Percentiles rank a stretch among this genome's conserved stretches.
Conservation (phyloP, 2,113 vertebrate genomes). For the Atlantisia rogersi region DNA sequence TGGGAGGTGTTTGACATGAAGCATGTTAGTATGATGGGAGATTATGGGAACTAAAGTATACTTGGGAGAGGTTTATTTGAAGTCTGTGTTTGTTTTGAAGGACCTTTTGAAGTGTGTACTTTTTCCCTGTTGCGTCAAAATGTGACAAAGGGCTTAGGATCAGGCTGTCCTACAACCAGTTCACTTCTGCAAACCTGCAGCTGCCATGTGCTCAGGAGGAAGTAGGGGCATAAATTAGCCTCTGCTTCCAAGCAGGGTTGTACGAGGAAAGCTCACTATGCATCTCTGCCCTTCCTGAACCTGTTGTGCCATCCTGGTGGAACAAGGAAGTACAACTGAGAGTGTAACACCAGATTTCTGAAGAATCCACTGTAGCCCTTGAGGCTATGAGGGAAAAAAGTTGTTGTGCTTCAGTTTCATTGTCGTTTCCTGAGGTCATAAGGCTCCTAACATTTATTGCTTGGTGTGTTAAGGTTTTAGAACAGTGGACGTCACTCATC, state of each 20-base stretch:
- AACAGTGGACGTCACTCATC: neutral
- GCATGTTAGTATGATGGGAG: neutral
- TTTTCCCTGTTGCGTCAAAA: neutral
- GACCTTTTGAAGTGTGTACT: neutral
- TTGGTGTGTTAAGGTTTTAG: neutral
- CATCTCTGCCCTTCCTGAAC: neutral
- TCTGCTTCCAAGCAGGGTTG: neutral
- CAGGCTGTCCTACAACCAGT: neutral
- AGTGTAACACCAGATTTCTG: neutral
- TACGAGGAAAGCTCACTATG: neutral
- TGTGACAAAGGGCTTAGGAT: neutral
- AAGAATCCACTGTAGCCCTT: neutral
- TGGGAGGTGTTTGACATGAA: neutral
- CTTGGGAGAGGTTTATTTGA: neutral
- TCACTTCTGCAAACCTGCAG: neutral
- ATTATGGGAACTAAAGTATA: neutral
- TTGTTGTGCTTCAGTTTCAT: neutral
- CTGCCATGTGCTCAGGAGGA: accelerated
- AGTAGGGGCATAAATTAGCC: neutral
- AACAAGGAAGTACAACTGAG: neutral
- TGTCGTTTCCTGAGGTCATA: neutral
- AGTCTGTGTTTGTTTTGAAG: neutral
- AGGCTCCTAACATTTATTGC: neutral
- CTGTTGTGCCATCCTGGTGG: accelerated
- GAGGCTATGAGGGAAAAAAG: neutral